Conservation (phyloP, 1,140 invertebrate species). For the Penaeus vannamei region DNA sequence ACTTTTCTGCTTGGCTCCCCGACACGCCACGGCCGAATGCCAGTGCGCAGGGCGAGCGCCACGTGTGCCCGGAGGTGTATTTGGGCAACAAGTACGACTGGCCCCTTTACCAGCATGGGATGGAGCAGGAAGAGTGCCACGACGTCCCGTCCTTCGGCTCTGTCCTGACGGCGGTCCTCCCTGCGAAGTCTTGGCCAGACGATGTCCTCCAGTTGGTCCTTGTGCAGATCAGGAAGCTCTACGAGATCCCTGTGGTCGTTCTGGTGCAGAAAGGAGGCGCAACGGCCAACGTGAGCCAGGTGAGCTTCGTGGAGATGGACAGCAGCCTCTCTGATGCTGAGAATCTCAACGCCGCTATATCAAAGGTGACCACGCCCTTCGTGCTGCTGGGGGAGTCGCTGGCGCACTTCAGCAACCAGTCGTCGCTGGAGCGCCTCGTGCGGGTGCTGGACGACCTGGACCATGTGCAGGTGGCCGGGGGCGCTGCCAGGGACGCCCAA, state of each 20-base stretch:
- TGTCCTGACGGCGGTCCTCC: slow-evolving; percentile 20
- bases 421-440: slow-evolving; percentile 26
- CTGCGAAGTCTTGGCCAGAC: background rate
- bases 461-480: slow-evolving; percentile 1
- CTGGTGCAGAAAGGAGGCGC: background rate
- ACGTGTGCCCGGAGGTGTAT: slow-evolving; percentile 11
- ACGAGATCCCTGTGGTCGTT: slow-evolving; percentile 24
- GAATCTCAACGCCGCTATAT: background rate
- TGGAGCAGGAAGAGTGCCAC: background rate
- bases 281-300: background rate
- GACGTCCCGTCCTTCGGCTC: slow-evolving; percentile 1
- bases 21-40: too few relatives aligned
- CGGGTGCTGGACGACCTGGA: slow-evolving; percentile 29
- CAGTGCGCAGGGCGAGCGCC: background rate
- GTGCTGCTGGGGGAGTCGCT: background rate
- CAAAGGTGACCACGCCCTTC: background rate
- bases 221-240: background rate
- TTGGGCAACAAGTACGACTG: background rate
- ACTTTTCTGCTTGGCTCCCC: too few relatives aligned
- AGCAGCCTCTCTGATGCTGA: background rate
- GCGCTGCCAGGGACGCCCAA: slow-evolving; percentile 12
- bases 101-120: slow-evolving; percentile 7
- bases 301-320: background rate
- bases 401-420: slow-evolving; percentile 38
- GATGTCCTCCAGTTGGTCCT: background rate